A percentile compares a stretch with the other conserved stretches of the same genome.
These are phyloP conservation scores for Siphlonurus alternatus DNA, from an alignment of 2,888 invertebrate species.

Conservation along the genomic window DNA sequence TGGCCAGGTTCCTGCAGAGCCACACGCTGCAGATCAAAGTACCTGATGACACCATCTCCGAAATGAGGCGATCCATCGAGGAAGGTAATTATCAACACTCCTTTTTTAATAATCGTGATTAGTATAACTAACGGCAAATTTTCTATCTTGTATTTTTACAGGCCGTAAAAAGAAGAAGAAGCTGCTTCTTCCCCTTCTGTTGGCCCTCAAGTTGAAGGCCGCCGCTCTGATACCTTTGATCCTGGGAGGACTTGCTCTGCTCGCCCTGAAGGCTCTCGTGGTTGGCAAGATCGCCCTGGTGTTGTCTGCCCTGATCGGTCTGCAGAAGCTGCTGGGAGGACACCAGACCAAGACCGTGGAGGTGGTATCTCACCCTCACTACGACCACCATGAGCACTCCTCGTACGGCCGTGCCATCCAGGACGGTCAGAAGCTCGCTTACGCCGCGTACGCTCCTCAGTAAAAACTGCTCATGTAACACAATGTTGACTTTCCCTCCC, in stretches of 20 bases:
- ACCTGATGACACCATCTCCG: conserved; percentile 52
- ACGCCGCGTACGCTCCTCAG: conserved; percentile 2
- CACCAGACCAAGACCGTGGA: conserved; percentile 66
- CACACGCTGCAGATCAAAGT: conserved; percentile 68
- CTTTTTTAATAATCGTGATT: too few relatives aligned
- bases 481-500: neutral
- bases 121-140: too few relatives aligned
- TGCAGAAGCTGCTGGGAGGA: conserved; percentile 57
- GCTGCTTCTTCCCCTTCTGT: conserved; percentile 55
- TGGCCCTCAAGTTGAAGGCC: conserved; percentile 65
- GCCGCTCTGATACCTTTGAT: conserved; percentile 55
- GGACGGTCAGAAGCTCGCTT: neutral
- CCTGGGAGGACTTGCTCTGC: conserved; percentile 47
- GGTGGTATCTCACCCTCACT: conserved; percentile 33
- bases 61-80: conserved; percentile 59
- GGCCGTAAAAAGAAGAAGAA: conserved; percentile 53
- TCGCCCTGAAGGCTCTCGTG: conserved; percentile 61
- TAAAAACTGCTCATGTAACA: neutral
- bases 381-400: conserved; percentile 32
- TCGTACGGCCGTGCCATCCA: conserved; percentile 38
- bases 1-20: conserved; percentile 56
- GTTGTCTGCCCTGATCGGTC: conserved; percentile 48
- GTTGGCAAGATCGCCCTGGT: conserved; percentile 57
- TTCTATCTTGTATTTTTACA: conserved; percentile 22
- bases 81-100: conserved; percentile 50